Evolutionary conservation across 2,113 vertebrate genomes (phyloP), one percentile per base, ranked within the genome.

Genomic region (Prionailurus bengalensis): DNA sequence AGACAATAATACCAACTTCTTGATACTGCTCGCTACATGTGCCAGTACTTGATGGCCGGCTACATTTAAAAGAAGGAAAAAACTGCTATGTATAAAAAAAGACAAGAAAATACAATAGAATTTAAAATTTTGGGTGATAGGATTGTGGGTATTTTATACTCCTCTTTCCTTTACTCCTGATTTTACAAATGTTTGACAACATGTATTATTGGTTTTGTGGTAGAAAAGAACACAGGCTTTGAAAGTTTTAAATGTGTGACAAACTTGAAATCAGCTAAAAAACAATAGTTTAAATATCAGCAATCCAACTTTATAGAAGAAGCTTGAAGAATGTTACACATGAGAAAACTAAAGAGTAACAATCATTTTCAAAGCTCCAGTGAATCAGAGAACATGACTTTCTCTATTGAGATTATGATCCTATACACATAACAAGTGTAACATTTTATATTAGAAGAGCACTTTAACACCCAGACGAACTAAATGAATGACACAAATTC

Each of bases 221-320:
- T 63, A 89, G 81, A 36, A 78, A 78, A 83, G 17, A 92, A 83
- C 4, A 94, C 4, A 76, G 53, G 21, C 51, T 97, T 82, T 33
- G 66, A 81, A n/a, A 61, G 42, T 76, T 92, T 89, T 95, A 85
- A 61, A 76, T 66, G n/a, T 58, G 15, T 36, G 29, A 42, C 45
- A 85, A 91, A 91, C 5, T 39, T 97, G 81, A 29, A 93, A 86
- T 80, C 25, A 71, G 53, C 53, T 93, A 55, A 93, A 81, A 71
- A 89, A 29, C 23, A 71, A 21, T 21, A 85, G 15, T 65, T 55
- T 16, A 84, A 92, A 68, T 95, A 83, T 0, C 33, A 19, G 27
- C 71, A 89, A 92, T 84, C 76, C 23, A 80, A 70, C 27, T 39
- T 82, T 87, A 61, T 19, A 68, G 39, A 80, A 89, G 85, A 39